These are phyloP conservation scores for Prinia subflava DNA, from an alignment of 2,113 vertebrate genomes.

Conservation along the genomic window DNA sequence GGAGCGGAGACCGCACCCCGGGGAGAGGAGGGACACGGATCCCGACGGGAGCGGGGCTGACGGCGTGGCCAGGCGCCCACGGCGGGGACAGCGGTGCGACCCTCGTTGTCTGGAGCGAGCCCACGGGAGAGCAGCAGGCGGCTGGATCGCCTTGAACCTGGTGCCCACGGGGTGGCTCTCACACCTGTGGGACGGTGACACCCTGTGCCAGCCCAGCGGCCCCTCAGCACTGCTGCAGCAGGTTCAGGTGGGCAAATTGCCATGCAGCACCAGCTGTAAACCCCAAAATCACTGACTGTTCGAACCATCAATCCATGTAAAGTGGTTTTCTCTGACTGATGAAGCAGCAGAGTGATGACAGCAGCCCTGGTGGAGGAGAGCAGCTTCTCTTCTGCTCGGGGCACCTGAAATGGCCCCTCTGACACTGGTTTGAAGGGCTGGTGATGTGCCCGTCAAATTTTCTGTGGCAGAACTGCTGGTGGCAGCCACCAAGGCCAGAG, in stretches of 20 bases:
- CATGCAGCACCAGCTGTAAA: fast-evolving
- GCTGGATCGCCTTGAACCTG: neutral
- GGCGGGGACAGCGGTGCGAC: neutral
- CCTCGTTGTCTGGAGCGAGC: neutral
- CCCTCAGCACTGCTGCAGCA: neutral
- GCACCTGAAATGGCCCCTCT: neutral
- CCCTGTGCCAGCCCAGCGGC: neutral
- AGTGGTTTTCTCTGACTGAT: neutral
- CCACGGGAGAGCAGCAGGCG: neutral
- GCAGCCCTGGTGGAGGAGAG: neutral
- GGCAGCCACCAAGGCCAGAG: neutral
- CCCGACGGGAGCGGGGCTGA: neutral
- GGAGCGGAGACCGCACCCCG: neutral
- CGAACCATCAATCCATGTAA: fast-evolving
- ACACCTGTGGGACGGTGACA: neutral
- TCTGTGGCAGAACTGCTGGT: neutral
- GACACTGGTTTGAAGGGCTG: neutral
- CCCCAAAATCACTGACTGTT: fast-evolving
- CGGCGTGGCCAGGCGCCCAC: neutral
- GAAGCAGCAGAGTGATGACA: neutral
- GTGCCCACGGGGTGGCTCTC: fast-evolving
- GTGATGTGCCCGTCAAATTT: fast-evolving
- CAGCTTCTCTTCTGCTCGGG: neutral
- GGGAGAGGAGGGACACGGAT: neutral
- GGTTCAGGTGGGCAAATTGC: fast-evolving